Evolutionary conservation across 2,113 vertebrate species (phyloP), one percentile per base, ranked within the genome.

Genomic region (Sylvilagus bachmani): DNA sequence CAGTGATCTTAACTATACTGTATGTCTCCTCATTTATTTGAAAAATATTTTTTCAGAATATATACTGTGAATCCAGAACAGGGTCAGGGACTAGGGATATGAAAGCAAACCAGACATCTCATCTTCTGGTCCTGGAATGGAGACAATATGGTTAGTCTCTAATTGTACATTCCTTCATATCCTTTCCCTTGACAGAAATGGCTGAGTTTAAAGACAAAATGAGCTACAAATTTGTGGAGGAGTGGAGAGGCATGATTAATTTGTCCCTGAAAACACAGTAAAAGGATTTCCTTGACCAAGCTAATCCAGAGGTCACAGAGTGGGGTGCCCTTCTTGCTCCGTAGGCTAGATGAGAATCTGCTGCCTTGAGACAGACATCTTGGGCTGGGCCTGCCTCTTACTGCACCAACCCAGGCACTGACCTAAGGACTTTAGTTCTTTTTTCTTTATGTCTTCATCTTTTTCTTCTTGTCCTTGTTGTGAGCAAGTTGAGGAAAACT

Each of bases 371-470:
- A 86, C 3, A 90, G 69, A 62, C 44, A 75, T 89, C 22, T 49
- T 75, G 66, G 62, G 38, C 29, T 82, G 19, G 33, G 66, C 2
- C 1, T 74, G 14, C 7, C 4, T 77, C 21, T 79, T 53, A 88
- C 2, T 25, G 21, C 24, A 91, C 53, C 36, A 87, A 89, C 27
- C 78, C 22, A 93, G 89, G 75, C 44, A 98, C 98, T 96, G 61
- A 99, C 98, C 98, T 96, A 97, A 33, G 3, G 98, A 95, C 90
- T 98, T 98, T 61, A 93, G 97, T 8, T 99, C 99, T 61, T 98
- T 99, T 97, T 97, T 99, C 97, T 98, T 99, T 97, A 98, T 98
- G 96, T 98, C 99, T 55, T 98, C 98, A 29, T 99, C 99, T 73
- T 97, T 96, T 69, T 99, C 98, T 29, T 99, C 98, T 95, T 98